Evolutionary conservation across 2,888 invertebrate genomes (phyloP).

Genomic region (Cheilosia impressa): DNA sequence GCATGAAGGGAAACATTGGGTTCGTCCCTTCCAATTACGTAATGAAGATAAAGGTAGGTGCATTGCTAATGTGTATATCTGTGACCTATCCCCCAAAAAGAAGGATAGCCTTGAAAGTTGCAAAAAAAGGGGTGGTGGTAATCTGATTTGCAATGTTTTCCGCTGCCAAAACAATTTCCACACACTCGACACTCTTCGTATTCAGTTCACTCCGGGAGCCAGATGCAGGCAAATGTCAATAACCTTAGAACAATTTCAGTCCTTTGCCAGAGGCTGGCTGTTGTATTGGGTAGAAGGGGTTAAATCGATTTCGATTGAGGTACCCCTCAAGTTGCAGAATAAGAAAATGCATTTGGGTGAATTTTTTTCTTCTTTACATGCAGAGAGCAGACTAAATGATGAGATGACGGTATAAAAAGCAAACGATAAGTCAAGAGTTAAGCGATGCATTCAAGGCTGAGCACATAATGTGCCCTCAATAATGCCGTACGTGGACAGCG

Average conservation of each 20-base stretch:
- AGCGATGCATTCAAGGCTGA: conserved; percentile 62
- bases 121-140: conserved; percentile 14
- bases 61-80: conserved; percentile 30
- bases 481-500: conserved; percentile 28
- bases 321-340: conserved; percentile 11
- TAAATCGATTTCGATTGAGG: conserved; percentile 61
- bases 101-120: conserved; percentile 66
- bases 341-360: conserved; percentile 12
- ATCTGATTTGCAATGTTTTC: conserved; percentile 38
- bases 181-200: conserved; percentile 17
- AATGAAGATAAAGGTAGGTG: conserved; percentile 88
- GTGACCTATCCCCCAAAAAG: conserved; percentile 58
- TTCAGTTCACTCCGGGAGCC: conserved; percentile 14
- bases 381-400: not conserved
- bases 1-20: conserved; percentile 91
- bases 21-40: conserved; percentile 95
- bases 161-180: conserved; percentile 18
- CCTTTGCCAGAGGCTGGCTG: conserved; percentile 4
- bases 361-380: conserved; percentile 4
- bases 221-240: conserved; percentile 44
- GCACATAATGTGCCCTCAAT: conserved; percentile 45
- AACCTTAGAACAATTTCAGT: conserved; percentile 40
- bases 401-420: not conserved
- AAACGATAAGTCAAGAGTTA: conserved; percentile 20
- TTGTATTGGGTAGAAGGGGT: not conserved